Conservation (phyloP, 2,888 invertebrate genomes). For the Coecobrya sp. region DNA sequence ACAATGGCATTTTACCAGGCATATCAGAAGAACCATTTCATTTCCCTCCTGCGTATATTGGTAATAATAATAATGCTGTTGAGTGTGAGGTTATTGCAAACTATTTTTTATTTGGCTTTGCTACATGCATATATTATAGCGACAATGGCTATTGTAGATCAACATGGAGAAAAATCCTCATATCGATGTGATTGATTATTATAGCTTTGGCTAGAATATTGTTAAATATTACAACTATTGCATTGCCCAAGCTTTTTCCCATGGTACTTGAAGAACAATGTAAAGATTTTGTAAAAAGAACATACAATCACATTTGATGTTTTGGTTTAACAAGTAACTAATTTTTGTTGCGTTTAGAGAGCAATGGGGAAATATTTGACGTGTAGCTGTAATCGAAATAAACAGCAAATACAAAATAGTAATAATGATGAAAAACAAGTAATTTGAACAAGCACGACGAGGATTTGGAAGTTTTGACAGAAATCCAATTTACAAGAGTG, state of each 20-base stretch:
- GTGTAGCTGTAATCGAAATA: background rate
- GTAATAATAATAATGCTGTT: background rate
- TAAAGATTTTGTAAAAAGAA: background rate
- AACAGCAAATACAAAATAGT: constrained; percentile 24
- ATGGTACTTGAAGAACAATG: background rate
- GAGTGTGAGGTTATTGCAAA: constrained; percentile 7
- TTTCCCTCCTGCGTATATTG: background rate
- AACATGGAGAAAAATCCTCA: background rate
- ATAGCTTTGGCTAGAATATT: background rate
- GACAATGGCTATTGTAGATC: background rate
- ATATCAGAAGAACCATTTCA: background rate
- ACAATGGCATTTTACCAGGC: background rate
- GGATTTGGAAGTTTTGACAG: constrained; percentile 86
- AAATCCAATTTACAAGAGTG: constrained; percentile 86
- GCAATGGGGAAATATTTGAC: background rate
- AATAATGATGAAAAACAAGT: constrained; percentile 47
- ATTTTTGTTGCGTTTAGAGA: background rate
- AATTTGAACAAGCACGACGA: constrained; percentile 56
- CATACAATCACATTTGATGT: background rate
- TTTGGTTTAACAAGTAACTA: background rate
- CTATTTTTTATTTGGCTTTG: background rate
- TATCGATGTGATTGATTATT: constrained; percentile 18
- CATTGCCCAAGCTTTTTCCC: background rate
- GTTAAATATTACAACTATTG: background rate
- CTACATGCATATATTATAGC: background rate